Base-by-base conservation (phyloP, 2,113 vertebrate species). In the Alectura lathami region DNA sequence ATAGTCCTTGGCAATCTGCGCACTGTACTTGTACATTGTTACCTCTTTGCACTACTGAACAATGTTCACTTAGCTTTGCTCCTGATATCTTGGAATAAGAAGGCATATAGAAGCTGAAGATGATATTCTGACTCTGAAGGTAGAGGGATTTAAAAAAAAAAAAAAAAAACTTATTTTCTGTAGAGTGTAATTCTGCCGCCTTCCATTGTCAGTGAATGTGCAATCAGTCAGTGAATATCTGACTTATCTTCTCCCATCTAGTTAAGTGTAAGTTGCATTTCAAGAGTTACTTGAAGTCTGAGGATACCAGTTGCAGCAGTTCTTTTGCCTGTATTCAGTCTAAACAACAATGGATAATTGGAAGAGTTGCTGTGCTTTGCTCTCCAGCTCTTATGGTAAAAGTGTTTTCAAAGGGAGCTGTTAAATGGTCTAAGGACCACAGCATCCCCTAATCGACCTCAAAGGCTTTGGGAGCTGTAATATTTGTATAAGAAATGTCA, bases 391-490 rank as follows among this genome's bases (percentile, higher is more conserved):
- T 72, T 87, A 23, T 8, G 12, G 54, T 56, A 38, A 66, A 79
- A 70, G 14, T 29, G 40, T 24, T 84, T 84, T 89, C 66, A 67
- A 88, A 64, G 8, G 27, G 34, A 83, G n/a, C 1, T 69, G 67
- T 76, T 82, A 45, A 80, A 70, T 5, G 34, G 23, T 36, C 3
- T 40, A 73, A 27, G 30, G 30, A 43, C 40, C 3, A 26, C 10
- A 76, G 40, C 26, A 34, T 67, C 32, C 53, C 45, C 53, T 53
- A 34, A 89, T n/a, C 15, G 54, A 8, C 12, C 17, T 50, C 29
- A 53, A 43, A 1, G 5, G 18, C 59, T 68, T 56, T n/a, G 59
- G 50, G 45, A 50, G 32, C 57, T 86, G 43, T 0, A 2, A 0
- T 47, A 17, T 56, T 80, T 70, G 13, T 38, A 6, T 22, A 16